Evolutionary conservation across 2,113 vertebrate genomes (phyloP).

Genomic region (Dromaius novaehollandiae): DNA sequence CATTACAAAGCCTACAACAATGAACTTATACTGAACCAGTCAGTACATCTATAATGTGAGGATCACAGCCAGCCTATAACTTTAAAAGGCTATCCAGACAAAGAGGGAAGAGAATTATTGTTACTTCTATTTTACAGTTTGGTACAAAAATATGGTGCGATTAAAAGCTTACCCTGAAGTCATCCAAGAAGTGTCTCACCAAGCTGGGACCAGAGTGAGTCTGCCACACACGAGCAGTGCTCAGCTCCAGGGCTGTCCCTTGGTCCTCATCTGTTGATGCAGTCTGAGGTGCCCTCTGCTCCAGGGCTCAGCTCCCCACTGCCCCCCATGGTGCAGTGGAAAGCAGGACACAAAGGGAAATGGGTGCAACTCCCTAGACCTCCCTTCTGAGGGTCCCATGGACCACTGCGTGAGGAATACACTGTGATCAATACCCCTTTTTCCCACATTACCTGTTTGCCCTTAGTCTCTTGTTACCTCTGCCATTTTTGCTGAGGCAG

Average conservation of each 20-base stretch:
- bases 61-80: not conserved
- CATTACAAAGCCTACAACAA: not conserved
- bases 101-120: not conserved
- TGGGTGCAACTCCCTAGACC: not conserved
- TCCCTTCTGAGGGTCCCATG: not conserved
- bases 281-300: not conserved
- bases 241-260: not conserved
- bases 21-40: not conserved
- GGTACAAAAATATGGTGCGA: not conserved
- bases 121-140: not conserved
- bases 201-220: not conserved
- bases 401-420: not conserved
- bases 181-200: not conserved
- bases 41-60: too few relatives aligned
- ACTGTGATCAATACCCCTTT: not conserved
- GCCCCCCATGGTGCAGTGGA: accelerated
- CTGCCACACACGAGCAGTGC: accelerated
- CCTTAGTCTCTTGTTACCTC: not conserved
- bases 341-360: not conserved
- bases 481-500: not conserved
- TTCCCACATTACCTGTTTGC: not conserved
- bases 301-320: not conserved
- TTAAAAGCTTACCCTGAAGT: accelerated
- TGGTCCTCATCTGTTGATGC: not conserved
- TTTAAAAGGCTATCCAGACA: not conserved